Conservation (phyloP, 1,140 invertebrate genomes). For the Micrasema longulum region DNA sequence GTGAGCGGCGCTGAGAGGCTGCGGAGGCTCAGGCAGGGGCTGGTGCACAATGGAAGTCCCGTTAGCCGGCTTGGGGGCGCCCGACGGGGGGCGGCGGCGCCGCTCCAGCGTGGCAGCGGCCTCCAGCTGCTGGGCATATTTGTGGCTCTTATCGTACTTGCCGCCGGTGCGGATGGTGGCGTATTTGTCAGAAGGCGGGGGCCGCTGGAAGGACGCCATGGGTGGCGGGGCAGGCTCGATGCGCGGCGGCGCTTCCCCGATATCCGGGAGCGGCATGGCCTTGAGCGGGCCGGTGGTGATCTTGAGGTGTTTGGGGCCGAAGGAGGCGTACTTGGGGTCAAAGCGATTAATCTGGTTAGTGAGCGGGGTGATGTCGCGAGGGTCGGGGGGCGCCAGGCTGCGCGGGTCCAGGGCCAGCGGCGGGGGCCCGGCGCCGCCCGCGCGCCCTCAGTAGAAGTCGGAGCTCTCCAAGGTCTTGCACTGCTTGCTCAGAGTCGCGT, state of each 20-base stretch:
- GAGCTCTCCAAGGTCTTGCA: constrained; percentile 94
- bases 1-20: constrained; percentile 60
- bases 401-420: constrained; percentile 59
- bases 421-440: constrained; percentile 71
- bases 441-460: constrained; percentile 92
- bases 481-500: constrained; percentile 92
- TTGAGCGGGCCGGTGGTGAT: constrained; percentile 43
- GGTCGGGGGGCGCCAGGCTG: constrained; percentile 55
- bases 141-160: constrained; percentile 53
- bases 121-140: constrained; percentile 52
- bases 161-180: constrained; percentile 60
- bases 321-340: constrained; percentile 73
- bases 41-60: constrained; percentile 55
- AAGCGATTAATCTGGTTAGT: constrained; percentile 70
- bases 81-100: constrained; percentile 33
- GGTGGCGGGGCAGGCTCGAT: constrained; percentile 58
- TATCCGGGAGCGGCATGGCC: constrained; percentile 42
- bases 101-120: constrained; percentile 35
- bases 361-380: constrained; percentile 58
- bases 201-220: constrained; percentile 60
- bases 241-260: constrained; percentile 55
- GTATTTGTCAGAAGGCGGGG: constrained; percentile 61
- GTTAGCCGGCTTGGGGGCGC: constrained; percentile 52
- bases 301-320: constrained; percentile 70
- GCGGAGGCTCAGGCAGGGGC: constrained; percentile 59